Evolutionary conservation across 2,888 invertebrate species (phyloP), one percentile per base, ranked within the genome.

Genomic region (Perdita meconis): DNA sequence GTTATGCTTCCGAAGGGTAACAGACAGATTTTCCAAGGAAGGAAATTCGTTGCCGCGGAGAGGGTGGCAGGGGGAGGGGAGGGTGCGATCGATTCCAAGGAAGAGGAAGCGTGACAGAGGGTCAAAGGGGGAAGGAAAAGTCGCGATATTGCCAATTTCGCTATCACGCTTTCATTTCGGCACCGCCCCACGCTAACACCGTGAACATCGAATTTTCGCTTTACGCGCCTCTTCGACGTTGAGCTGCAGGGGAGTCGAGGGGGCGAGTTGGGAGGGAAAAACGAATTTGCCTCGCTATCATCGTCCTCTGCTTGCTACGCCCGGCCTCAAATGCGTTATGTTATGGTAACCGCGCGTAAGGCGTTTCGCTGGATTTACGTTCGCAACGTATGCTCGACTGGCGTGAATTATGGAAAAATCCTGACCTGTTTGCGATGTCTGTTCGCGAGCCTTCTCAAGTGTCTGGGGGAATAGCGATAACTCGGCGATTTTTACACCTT

Each of bases 131-230:
- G 34, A 50, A 76, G 72, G 66, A 69, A 84, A 81, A 73, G 78
- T 81, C 81, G 84, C 86, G 89, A 90, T 90, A 90, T 90, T 90
- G 89, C 88, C 89, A 90, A 90, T 90, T 90, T 90, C 87, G 86
- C 87, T 89, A 88, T 89, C 88, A 82, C 87, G 81, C 86, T 85
- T 87, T 89, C 89, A 86, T 88, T 88, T 88, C 87, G 82, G 64
- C 77, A 36, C 75, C 71, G 70, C 77, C 79, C 71, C 59, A 59
- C 71, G 72, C 71, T 81, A 81, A 82, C 82, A 63, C 75, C 81
- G 76, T 84, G 61, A 72, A 60, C 67, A 68, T 68, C 81, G 81
- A 81, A 80, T 82, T 85, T 83, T 83, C 83, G 60, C 66, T 63
- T 53, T 67, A 53, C 77, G 75, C 70, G 68, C 55, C 47, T 6